Evolutionary conservation across 2,888 invertebrate genomes (phyloP).

Genomic region (Geophilus truncorum): DNA sequence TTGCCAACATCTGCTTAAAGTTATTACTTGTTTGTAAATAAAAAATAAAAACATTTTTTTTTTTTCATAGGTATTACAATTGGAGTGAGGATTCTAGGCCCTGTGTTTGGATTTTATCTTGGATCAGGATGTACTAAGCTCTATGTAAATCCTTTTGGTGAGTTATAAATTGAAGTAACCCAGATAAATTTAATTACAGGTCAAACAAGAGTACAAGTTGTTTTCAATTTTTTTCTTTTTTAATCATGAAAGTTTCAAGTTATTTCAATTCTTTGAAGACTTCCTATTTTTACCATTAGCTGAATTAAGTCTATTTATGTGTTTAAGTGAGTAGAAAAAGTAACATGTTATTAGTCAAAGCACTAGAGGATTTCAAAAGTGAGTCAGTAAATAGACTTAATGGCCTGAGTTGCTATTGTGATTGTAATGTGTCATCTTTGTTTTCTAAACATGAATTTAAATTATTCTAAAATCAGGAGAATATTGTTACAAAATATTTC

Average conservation of each 20-base stretch:
- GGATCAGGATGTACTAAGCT: slow-evolving; percentile 83
- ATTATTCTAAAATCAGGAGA: too few species aligned
- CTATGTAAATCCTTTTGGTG: slow-evolving; percentile 69
- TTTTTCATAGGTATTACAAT: slow-evolving; percentile 73
- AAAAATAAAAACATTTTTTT: neutral
- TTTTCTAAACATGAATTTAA: too few species aligned
- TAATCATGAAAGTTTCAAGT: neutral
- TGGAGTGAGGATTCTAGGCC: slow-evolving; percentile 83
- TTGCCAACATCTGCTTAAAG: neutral
- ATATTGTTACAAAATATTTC: too few species aligned
- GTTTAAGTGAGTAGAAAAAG: slow-evolving; percentile 32
- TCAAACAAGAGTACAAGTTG: too few species aligned
- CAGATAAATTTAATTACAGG: neutral
- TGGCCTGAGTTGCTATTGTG: too few species aligned
- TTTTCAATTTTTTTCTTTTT: too few species aligned
- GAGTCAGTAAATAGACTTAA: too few species aligned
- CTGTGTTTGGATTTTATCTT: slow-evolving; percentile 81
- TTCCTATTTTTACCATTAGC: neutral
- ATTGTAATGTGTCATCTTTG: too few species aligned
- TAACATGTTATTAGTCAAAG: slow-evolving; percentile 23
- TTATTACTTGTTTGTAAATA: neutral
- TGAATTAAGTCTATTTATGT: neutral
- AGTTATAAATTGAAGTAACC: neutral
- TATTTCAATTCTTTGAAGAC: neutral
- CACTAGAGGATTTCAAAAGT: neutral